These are phyloP conservation scores for Cephalopholis sonnerati DNA, from an alignment of 2,113 vertebrate genomes.

Conservation along the genomic window DNA sequence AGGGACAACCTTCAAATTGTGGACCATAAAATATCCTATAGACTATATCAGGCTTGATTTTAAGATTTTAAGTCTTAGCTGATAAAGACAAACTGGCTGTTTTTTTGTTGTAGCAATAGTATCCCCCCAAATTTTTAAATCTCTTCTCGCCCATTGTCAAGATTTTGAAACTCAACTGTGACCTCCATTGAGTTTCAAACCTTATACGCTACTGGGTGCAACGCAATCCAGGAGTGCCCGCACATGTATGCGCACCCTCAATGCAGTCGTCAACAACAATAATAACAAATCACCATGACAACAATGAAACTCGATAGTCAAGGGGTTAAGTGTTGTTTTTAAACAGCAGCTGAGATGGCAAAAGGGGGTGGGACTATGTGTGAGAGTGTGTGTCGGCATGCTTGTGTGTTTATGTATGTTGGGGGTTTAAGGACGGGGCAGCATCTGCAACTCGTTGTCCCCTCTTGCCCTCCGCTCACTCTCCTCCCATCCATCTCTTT, in stretches of 20 bases:
- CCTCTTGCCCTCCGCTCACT: slow-evolving; percentile 43
- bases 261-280: slow-evolving; percentile 35
- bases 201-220: slow-evolving; percentile 20
- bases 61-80: not conserved
- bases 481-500: slow-evolving; percentile 42
- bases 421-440: slow-evolving; percentile 12
- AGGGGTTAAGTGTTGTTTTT: slow-evolving; percentile 39
- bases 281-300: slow-evolving; percentile 41
- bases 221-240: slow-evolving; percentile 14
- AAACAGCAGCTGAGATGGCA: slow-evolving; percentile 54
- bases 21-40: not conserved
- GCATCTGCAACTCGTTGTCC: slow-evolving; percentile 63
- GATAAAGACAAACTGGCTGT: not conserved
- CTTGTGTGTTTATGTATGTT: slow-evolving; percentile 12
- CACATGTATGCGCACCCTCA: not conserved
- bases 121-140: not conserved
- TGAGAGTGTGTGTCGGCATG: not conserved
- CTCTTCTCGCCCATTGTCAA: not conserved
- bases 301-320: slow-evolving; percentile 27
- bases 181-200: slow-evolving; percentile 9
- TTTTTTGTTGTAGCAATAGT: not conserved
- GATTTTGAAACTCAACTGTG: slow-evolving; percentile 7
- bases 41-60: not conserved
- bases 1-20: too few relatives aligned
- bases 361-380: not conserved